These are phyloP conservation scores for Cyanoderma ruficeps DNA, from an alignment of 2,113 vertebrate genomes.

Conservation along the genomic window DNA sequence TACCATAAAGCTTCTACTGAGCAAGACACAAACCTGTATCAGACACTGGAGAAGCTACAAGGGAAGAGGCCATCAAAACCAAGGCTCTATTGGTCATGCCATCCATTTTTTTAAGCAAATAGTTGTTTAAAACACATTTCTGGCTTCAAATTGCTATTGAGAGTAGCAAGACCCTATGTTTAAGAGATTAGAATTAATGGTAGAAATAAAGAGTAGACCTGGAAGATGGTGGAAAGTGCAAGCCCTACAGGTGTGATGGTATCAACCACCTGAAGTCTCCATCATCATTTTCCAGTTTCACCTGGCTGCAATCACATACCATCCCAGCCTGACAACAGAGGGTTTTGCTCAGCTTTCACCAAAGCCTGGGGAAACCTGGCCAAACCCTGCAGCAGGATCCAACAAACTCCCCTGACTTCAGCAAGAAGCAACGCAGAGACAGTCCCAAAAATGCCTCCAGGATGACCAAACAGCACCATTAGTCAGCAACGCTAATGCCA, in stretches of 20 bases:
- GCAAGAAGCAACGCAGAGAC: background rate
- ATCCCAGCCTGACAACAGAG: background rate
- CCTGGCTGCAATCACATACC: background rate
- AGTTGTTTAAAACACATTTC: background rate
- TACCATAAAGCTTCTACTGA: background rate
- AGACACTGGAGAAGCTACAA: background rate
- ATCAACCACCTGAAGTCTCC: background rate
- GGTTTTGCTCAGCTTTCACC: background rate
- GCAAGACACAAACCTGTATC: background rate
- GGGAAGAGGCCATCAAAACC: background rate
- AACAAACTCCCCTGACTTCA: background rate
- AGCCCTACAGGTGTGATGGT: background rate
- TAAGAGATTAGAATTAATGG: background rate
- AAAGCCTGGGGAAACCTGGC: background rate
- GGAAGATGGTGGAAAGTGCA: background rate
- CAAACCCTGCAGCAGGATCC: background rate
- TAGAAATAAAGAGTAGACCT: background rate
- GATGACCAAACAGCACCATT: background rate
- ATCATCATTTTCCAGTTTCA: fast-evolving
- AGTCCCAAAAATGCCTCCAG: background rate
- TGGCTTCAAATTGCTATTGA: background rate
- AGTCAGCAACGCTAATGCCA: fast-evolving
- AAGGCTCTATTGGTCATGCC: background rate
- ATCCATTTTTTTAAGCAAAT: background rate
- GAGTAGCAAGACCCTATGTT: background rate